Evolutionary conservation across 1,140 invertebrate species (phyloP).

Genomic region (Neocloeon triangulifer): DNA sequence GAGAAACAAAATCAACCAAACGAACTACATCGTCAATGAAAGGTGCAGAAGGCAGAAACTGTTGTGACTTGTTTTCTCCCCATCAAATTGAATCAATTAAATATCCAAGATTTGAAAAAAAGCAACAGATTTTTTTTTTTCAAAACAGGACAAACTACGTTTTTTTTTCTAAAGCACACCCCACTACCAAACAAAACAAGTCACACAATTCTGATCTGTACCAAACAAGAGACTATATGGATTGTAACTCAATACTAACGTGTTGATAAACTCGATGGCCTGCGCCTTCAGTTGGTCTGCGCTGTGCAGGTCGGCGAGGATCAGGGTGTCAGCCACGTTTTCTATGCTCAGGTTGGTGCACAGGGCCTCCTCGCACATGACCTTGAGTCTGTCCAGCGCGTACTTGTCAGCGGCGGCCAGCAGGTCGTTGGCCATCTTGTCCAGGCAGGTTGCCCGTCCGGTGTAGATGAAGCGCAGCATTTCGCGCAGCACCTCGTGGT

Average conservation of each 20-base stretch:
- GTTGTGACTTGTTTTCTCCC: neutral
- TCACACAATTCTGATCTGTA: too few species aligned
- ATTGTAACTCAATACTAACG: constrained; percentile 53
- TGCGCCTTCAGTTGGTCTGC: constrained; percentile 97
- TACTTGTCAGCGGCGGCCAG: constrained; percentile 96
- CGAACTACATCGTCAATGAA: constrained; percentile 14
- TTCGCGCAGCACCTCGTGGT: constrained; percentile 87
- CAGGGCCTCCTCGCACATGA: constrained; percentile 97
- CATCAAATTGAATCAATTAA: neutral
- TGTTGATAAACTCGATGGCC: constrained; percentile 98
- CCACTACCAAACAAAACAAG: too few species aligned
- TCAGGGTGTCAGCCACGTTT: constrained; percentile 91
- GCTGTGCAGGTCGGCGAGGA: constrained; percentile 92
- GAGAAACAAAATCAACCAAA: neutral
- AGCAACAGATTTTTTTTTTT: too few species aligned
- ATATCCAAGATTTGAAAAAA: too few species aligned
- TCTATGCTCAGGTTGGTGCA: constrained; percentile 88
- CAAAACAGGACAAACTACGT: too few species aligned
- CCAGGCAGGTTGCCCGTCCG: constrained; percentile 80
- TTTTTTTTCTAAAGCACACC: too few species aligned
- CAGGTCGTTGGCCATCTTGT: constrained; percentile 95
- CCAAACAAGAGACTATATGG: too few species aligned
- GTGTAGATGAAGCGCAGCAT: constrained; percentile 98
- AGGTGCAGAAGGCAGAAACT: neutral
- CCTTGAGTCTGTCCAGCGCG: constrained; percentile 90